Conservation (phyloP, 2,113 vertebrate genomes). For the Ciconia stormi region DNA sequence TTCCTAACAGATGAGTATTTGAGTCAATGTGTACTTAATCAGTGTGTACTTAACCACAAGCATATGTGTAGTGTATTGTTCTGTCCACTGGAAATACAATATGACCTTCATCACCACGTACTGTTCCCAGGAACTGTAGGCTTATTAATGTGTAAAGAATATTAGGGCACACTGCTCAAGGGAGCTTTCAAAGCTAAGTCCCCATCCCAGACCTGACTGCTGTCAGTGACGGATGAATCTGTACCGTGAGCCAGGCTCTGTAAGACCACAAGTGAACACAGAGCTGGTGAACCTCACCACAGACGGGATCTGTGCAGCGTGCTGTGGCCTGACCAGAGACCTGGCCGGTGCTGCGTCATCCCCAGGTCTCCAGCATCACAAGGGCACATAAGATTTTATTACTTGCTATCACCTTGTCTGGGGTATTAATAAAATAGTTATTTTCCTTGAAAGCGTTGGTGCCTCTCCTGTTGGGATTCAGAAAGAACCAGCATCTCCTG, state of each 20-base stretch:
- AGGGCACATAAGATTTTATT: background rate
- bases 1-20: background rate
- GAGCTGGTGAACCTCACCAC: background rate
- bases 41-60: background rate
- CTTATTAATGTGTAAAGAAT: background rate
- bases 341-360: background rate
- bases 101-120: background rate
- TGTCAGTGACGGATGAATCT: background rate
- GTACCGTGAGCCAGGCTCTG: background rate
- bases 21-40: background rate
- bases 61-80: background rate
- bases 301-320: rapidly evolving
- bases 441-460: background rate
- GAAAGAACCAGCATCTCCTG: background rate
- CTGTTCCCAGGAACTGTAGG: background rate
- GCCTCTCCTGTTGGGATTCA: background rate
- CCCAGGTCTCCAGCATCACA: background rate
- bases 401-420: background rate
- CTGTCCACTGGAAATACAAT: background rate
- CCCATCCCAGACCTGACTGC: background rate
- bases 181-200: background rate
- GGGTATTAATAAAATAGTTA: background rate
- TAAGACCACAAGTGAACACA: background rate
- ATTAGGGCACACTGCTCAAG: background rate
- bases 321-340: background rate